phyloP scores from a whole-genome alignment of 1,140 invertebrate genomes.

The Planococcus citri region DNA sequence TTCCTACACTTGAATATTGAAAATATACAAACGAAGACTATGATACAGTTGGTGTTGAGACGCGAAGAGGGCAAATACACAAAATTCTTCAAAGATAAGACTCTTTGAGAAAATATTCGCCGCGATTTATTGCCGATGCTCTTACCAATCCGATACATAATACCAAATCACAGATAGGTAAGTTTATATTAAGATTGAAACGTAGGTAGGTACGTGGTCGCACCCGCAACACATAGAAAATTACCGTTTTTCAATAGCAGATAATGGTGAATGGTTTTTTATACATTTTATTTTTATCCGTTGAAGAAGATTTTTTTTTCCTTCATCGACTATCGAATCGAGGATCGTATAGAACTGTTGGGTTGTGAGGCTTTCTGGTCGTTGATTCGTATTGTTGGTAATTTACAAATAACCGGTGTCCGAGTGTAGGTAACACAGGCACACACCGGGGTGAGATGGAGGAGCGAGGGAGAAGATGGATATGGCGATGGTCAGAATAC shows the following conservation, averaged over 20 bases:
- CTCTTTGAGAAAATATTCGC: not conserved
- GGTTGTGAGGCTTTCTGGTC: not conserved
- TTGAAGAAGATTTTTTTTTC: not conserved
- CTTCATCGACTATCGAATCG: no score
- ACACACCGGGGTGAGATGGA: no score
- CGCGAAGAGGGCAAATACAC: not conserved
- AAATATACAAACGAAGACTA: no score
- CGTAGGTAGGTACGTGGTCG: not conserved
- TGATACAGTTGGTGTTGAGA: no score
- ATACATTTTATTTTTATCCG: not conserved
- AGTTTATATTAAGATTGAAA: no score
- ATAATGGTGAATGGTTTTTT: not conserved
- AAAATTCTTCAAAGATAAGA: not conserved
- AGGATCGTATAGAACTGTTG: no score
- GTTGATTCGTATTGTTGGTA: slow-evolving; percentile 5
- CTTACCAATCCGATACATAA: no score
- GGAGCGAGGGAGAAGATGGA: not conserved
- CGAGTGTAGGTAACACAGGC: no score
- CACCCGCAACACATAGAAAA: not conserved
- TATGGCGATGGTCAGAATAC: slow-evolving; percentile 1
- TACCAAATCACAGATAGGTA: no score
- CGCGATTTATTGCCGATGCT: not conserved
- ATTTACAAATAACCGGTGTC: slow-evolving; percentile 6
- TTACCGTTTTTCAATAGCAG: not conserved
- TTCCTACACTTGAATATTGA: no score